Evolutionary conservation across 23 tunicate genomes (phyloP).

Genomic region (Botrylloides violaceus): DNA sequence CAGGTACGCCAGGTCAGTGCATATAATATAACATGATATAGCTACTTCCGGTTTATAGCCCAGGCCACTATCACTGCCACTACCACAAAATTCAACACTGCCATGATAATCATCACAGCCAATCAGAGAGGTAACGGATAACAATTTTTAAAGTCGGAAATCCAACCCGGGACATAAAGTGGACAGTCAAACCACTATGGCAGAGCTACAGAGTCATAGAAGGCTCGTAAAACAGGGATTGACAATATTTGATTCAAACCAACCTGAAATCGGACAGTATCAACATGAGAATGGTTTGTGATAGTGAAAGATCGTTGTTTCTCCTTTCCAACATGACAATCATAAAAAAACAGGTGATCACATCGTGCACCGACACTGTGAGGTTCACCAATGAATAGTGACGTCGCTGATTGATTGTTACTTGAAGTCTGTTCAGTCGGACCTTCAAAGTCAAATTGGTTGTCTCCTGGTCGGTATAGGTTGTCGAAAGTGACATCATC

Average conservation of each 20-base stretch:
- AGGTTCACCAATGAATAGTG: constrained; percentile 16
- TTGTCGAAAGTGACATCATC: constrained; percentile 92
- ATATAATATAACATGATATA: too few relatives aligned
- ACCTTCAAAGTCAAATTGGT: constrained; percentile 55
- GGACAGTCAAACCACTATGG: too few relatives aligned
- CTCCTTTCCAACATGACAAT: constrained; percentile 55
- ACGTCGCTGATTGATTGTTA: constrained; percentile 26
- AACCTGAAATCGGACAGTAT: constrained; percentile 47
- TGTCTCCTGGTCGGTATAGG: constrained; percentile 48
- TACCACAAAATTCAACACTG: too few relatives aligned
- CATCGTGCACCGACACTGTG: constrained; percentile 25
- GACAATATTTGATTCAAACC: not conserved
- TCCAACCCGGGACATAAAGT: too few relatives aligned
- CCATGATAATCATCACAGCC: too few relatives aligned
- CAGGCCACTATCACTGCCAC: too few relatives aligned
- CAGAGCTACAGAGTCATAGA: too few relatives aligned
- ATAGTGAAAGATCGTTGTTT: constrained; percentile 47
- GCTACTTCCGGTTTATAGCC: too few relatives aligned
- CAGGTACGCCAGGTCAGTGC: too few relatives aligned
- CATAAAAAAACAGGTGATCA: constrained; percentile 71
- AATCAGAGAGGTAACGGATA: too few relatives aligned
- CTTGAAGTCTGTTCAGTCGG: not conserved
- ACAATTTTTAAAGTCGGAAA: too few relatives aligned
- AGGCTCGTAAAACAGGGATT: too few relatives aligned
- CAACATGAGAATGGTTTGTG: constrained; percentile 50